Evolutionary conservation across 2,888 invertebrate species (phyloP), one percentile per base, ranked within the genome.

Genomic region (Phyllotreta cruciferae): DNA sequence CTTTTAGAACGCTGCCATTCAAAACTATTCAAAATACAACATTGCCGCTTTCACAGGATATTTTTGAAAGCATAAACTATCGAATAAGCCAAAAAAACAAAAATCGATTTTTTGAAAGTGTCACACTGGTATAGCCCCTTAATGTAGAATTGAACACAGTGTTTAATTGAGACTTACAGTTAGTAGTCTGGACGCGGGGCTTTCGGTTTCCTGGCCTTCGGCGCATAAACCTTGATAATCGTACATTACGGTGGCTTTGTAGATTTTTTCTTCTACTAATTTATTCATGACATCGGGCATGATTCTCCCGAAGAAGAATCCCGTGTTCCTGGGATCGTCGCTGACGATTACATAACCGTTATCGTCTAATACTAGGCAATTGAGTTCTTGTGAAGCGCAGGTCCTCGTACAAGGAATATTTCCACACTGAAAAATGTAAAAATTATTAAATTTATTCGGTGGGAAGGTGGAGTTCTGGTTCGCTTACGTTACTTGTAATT

Each of bases 211-310:
- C 70, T 85, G 88, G 35, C 84, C 85, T 68, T 90, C 87, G 73
- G 93, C 92, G 80, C 95, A 96, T 8, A 95, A 90, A 0, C 92
- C 94, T 81, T 96, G 96, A 78, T 95, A 96, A 80, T 96, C 96
- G 71, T 89, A 90, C 64, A 95, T 86, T 58, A 87, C 85, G 11
- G 94, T 88, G 56, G 87, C 84, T 72, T 87, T 89, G 79, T 89
- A 96, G 42, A 96, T 89, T 7, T 88, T 88, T 62, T 91, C 91
- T 56, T 89, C 87, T 0, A 95, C 85, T 56, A 93, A 81, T 71
- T 85, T 86, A 63, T 85, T 83, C 92, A 96, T 93, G 14, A 95
- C 87, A 42, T 90, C 88, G 0, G 79, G 74, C 10, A 81, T 72
- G 49, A 95, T 86, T 78, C 90, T 91, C 0, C 96, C 97, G 77